Evolutionary conservation across 2,113 vertebrate species (phyloP), one percentile per base, ranked within the genome.

Genomic region (Manacus vitellinus): DNA sequence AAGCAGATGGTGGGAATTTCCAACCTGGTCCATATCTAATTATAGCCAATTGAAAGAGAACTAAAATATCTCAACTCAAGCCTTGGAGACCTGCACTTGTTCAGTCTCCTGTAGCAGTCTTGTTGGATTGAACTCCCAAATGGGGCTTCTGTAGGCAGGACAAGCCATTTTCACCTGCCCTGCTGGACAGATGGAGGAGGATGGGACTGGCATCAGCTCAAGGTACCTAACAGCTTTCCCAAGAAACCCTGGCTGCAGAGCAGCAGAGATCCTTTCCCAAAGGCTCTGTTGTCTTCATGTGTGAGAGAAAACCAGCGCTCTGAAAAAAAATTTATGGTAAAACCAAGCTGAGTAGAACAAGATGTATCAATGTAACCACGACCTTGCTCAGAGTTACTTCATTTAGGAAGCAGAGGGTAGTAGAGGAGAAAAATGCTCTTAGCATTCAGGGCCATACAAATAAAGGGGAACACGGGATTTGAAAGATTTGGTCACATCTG

Each of bases 1-100:
- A 94, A 85, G 55, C 10, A 5, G 81, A 85, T 27, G 47, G 71
- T 73, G 78, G 85, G 78, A 96, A 89, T 93, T 95, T 94, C 87
- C 44, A 85, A 14, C 62, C 43, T n/a, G 35, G 52, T n/a, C 76
- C 67, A 2, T 66, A 67, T 54, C 78, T 88, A 73, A 82, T 89
- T 56, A 70, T 85, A 88, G 44, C 27, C 43, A 66, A 9, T 90
- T 63, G 70, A 82, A 41, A 88, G 76, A 86, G 47, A 78, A 54
- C 46, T 78, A 13, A 62, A 79, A 62, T 70, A 76, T 46, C 88
- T 80, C n/a, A 44, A 10, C 16, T 83, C 72, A 39, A 28, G 52
- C 54, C 56, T 59, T 67, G 17, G 22, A 95, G 56, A 71, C 6
- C 52, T 74, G 46, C 52, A 72, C 49, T 94, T 62, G 31, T 16